Base-by-base conservation (phyloP, 1,140 invertebrate genomes). In the Riptortus pedestris region DNA sequence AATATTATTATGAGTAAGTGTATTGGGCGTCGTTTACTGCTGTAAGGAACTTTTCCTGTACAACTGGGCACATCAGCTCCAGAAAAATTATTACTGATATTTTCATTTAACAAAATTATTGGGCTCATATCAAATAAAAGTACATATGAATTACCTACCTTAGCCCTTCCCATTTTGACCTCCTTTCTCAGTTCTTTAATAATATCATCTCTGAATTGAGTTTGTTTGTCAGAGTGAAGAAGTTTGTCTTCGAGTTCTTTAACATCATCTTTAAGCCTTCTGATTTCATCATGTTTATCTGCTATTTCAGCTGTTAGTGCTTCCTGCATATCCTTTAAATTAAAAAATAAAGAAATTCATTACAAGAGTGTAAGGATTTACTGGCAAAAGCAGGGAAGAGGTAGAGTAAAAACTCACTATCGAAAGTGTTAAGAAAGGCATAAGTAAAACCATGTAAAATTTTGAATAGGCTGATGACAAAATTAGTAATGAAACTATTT, bases 121-220 rank as follows among this genome's bases (percentile, higher is more conserved):
- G n/a, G n/a, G n/a, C n/a, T n/a, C n/a, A n/a, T n/a, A n/a, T n/a
- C n/a, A n/a, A 38, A 38, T 38, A 38, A 38, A 38, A 38, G 31
- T 5, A 38, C 5, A 5, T 38, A 38, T 38, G 27, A n/a, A 9
- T n/a, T 45, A n/a, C 11, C 16, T 63, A 70, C 69, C 66, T 70
- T 70, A n/a, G 66, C 67, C 47, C 66, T 62, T 18, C 66, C 69
- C 3, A 67, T 29, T 65, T 77, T 78, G 3, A 78, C 66, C 69
- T 79, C 74, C 67, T 78, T 78, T 20, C 78, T 70, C 70, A 81
- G 70, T 67, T 79, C 74, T 67, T 76, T 78, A 60, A 81, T 80
- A 55, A 81, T 74, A 59, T 79, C 75, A 58, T 81, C 77, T 70
- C 78, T 80, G 66, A 77, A 79, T 33, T 74, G 73, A 12, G 74